Percentiles rank a stretch among this genome's conserved stretches.
These are phyloP conservation scores for Falco biarmicus DNA, from an alignment of 2,797 vertebrate genomes.

Conservation along the genomic window DNA sequence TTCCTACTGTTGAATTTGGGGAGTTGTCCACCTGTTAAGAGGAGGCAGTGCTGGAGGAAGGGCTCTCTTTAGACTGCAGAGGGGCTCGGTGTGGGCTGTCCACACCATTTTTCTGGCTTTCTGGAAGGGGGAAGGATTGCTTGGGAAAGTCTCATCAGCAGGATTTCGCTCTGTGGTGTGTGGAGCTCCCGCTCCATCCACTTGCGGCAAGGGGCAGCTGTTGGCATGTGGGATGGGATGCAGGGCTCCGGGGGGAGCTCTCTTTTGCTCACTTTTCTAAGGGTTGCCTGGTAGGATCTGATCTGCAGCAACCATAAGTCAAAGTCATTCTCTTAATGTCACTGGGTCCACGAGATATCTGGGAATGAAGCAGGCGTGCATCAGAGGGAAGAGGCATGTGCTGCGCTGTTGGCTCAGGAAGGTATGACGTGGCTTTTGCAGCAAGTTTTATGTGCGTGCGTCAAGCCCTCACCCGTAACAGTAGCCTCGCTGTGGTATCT, in stretches of 20 bases:
- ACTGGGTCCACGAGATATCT: not conserved
- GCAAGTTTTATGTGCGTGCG: not conserved
- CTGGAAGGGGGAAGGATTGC: not conserved
- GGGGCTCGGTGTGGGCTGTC: not conserved
- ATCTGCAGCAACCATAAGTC: not conserved
- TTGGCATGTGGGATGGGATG: not conserved
- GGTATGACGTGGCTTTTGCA: not conserved
- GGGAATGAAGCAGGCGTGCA: not conserved
- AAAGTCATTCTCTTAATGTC: not conserved
- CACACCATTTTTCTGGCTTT: not conserved
- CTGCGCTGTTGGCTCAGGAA: not conserved
- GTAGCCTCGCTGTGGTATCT: not conserved
- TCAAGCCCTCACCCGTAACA: not conserved
- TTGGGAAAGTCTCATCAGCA: not conserved
- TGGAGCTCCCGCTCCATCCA: rapidly evolving
- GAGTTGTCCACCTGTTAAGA: constrained; percentile 27
- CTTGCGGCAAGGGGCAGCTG: not conserved
- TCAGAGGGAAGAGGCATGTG: not conserved
- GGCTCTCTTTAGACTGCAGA: not conserved
- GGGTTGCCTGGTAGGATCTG: not conserved
- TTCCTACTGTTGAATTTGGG: constrained; percentile 38
- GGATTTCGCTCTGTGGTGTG: not conserved
- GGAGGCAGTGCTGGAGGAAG: not conserved
- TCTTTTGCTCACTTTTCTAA: not conserved
- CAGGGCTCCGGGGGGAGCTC: not conserved